Evolutionary conservation across 2,888 invertebrate species (phyloP).

Genomic region (Euplexia lucipara): DNA sequence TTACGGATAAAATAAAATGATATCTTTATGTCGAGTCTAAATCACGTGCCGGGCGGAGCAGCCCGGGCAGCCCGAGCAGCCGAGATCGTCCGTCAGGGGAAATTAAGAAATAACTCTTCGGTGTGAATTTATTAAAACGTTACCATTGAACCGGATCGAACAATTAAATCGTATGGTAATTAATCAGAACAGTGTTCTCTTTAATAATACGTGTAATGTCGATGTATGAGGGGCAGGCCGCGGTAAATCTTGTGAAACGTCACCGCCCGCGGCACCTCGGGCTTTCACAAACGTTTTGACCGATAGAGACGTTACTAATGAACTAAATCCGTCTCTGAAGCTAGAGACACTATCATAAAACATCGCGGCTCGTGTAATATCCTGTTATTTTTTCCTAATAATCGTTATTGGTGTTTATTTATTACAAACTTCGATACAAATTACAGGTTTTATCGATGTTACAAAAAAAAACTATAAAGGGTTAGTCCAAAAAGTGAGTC

Average conservation of each 20-base stretch:
- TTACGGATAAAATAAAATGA: constrained; percentile 77
- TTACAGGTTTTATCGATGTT: constrained; percentile 89
- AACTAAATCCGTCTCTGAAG: constrained; percentile 79
- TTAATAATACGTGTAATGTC: constrained; percentile 89
- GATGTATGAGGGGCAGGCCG: constrained; percentile 81
- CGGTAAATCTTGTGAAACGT: constrained; percentile 85
- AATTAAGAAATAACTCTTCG: constrained; percentile 83
- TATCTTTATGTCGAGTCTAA: constrained; percentile 84
- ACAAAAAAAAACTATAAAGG: constrained; percentile 90
- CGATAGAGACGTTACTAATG: constrained; percentile 89
- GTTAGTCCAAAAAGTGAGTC: constrained; percentile 90
- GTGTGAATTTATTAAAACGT: constrained; percentile 83
- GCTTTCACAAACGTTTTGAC: constrained; percentile 88
- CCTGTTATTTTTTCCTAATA: constrained; percentile 91
- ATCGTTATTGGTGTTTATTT: constrained; percentile 91
- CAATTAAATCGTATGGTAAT: constrained; percentile 85
- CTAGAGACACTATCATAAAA: constrained; percentile 85
- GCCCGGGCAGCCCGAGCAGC: constrained; percentile 72
- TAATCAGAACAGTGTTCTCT: constrained; percentile 86
- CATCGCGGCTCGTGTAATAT: constrained; percentile 85
- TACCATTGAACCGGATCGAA: constrained; percentile 82
- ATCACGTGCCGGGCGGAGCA: constrained; percentile 78
- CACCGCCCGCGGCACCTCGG: constrained; percentile 81
- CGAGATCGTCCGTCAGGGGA: constrained; percentile 76
- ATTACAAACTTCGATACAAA: constrained; percentile 89